Base-by-base conservation (phyloP, 2,113 vertebrate species). In the Vicugna pacos region DNA sequence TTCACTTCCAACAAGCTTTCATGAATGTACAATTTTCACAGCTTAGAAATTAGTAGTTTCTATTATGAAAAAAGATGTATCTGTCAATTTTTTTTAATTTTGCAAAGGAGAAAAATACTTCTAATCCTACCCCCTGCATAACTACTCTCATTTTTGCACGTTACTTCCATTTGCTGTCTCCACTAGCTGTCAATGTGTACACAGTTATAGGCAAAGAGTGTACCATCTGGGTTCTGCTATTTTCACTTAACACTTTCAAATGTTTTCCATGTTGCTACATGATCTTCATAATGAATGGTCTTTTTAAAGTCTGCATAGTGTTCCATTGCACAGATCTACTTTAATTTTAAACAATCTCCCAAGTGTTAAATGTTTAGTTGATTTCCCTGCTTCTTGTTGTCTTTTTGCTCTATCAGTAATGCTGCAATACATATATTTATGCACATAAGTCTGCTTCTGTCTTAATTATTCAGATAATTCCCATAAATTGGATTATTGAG, bases 391-490 rank as follows among this genome's bases (percentile, higher is more conserved):
- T 42, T 81, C 32, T 48, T 19, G 4, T 14, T 17, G 14, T 17
- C 26, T 24, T 81, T 70, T 87, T 42, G 26, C 35, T 93, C 84
- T 80, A 15, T 60, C 22, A 32, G 77, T 38, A 65, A 94, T 67
- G 56, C 32, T 46, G 13, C 48, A 73, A 60, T n/a, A 52, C 20
- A 42, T 35, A 35, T 60, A 58, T 87, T 79, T 80, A 60, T 89
- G 24, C n/a, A 89, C 6, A 13, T 46, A 91, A 60, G 20, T 67
- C 64, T 80, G 64, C 32, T 72, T 84, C 67, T 50, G 13, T 48
- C 94, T 93, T 89, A 58, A 91, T 91, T 76, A 76, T 80, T 93
- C 83, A 81, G 46, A 81, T 89, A 70, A 35, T 89, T 97, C 15
- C 75, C 83, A 92, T 87, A 75, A 85, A 20, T 42, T 52, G 5